These are phyloP conservation scores for Drosophila demipolita DNA, from an alignment of 2,888 invertebrate genomes.

Conservation along the genomic window DNA sequence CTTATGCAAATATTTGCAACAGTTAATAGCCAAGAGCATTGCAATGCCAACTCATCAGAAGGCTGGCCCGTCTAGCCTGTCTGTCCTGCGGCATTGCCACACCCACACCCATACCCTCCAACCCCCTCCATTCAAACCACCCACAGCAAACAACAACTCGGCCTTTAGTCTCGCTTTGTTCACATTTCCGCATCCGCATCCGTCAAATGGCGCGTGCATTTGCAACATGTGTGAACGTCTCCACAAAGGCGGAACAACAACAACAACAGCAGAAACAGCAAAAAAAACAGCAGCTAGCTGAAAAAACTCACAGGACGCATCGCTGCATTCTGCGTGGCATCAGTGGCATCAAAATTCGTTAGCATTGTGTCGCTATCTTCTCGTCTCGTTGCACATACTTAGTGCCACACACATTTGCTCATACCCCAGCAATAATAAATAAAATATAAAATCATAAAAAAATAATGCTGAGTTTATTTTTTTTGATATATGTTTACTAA, in stretches of 20 bases:
- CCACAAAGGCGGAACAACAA: constrained; percentile 37
- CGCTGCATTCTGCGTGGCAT: constrained; percentile 44
- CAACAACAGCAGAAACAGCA: no score
- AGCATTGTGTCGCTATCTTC: constrained; percentile 25
- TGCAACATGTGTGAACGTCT: constrained; percentile 63
- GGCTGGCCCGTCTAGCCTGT: constrained; percentile 52
- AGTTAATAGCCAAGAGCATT: constrained; percentile 77
- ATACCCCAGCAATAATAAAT: not conserved
- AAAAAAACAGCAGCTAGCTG: constrained; percentile 11
- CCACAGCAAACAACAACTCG: constrained; percentile 13
- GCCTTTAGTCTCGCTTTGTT: constrained; percentile 61
- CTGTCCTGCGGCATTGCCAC: constrained; percentile 45
- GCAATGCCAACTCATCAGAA: constrained; percentile 63
- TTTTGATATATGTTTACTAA: not conserved
- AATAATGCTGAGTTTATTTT: not conserved
- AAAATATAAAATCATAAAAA: not conserved
- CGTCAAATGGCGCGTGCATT: constrained; percentile 68
- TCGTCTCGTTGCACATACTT: constrained; percentile 23
- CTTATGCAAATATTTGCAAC: constrained; percentile 72
- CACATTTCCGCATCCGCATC: constrained; percentile 57
- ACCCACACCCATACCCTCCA: not conserved
- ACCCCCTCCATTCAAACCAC: not conserved
- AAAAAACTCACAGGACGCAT: constrained; percentile 46
- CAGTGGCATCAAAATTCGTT: constrained; percentile 53
- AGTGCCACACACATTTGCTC: constrained; percentile 5